Base-by-base conservation (phyloP, 1,140 invertebrate species). In the Oscheius sp. region DNA sequence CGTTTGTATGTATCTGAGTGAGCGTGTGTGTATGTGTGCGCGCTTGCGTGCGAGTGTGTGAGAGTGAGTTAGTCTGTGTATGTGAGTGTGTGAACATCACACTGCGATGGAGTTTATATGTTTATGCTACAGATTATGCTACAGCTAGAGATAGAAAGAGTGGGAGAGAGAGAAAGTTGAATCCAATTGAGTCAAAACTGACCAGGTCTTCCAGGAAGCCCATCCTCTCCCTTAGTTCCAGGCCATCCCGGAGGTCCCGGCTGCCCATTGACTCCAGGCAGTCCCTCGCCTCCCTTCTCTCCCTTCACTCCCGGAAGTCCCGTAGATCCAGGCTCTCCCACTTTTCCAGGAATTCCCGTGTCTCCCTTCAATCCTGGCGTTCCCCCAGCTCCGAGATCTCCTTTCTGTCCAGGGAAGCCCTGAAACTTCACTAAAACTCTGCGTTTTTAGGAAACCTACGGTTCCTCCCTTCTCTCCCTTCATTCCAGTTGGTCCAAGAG, bases 341-440 rank as follows among this genome's bases (percentile, higher is more conserved):
- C 55, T 46, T 75, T 77, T 55, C 76, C 76, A 13, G 76, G 76
- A 10, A 75, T 71, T 42, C 76, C 76, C n/a, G 63, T 42, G 31
- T 77, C 76, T 64, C 76, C 76, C 58, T 77, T 77, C 13, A 73
- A 28, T 49, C 76, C 76, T 3, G 76, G 76, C 7, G 73, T 38
- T 52, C 76, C 76, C 23, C 34, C 63, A 15, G 63, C 45, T 35
- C 76, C 76, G 26, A 42, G 29, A 26, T 77, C 76, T 46, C 76
- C 76, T 65, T 77, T 77, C 28, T 71, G 46, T 4, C 76, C 76
- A 7, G 76, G 76, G 55, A 71, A 77, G 10, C 76, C 76, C 74
- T 77, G 26, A 63, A 31, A 45, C 23, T 75, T n/a, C 55, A 62
- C 36, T 59, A 26, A 13, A 15, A 42, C 7, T 26, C 15, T 18